These are phyloP conservation scores for Nanorana parkeri DNA, from an alignment of 2,113 vertebrate genomes.

Conservation along the genomic window DNA sequence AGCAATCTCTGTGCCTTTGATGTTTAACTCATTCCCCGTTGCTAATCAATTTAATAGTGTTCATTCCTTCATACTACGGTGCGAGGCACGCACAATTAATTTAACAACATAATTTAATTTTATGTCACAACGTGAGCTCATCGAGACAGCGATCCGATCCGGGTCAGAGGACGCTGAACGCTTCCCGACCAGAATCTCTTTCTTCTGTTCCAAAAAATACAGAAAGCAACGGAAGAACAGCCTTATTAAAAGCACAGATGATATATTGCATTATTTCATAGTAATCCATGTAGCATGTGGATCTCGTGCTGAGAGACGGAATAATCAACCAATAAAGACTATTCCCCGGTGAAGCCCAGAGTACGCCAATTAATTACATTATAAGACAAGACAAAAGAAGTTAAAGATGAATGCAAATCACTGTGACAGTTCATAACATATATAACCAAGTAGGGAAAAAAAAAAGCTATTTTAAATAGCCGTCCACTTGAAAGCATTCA, in stretches of 20 bases:
- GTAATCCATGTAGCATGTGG: neutral
- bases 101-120: slow-evolving; percentile 13
- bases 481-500: no score
- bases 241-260: neutral
- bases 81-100: neutral
- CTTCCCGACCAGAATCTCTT: neutral
- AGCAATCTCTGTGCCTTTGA: neutral
- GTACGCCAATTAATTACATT: slow-evolving; percentile 2
- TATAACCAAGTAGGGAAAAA: slow-evolving; percentile 1
- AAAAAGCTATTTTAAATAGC: no score
- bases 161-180: neutral
- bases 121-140: neutral
- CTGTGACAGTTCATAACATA: slow-evolving; percentile 23
- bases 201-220: neutral
- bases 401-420: slow-evolving; percentile 7
- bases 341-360: neutral
- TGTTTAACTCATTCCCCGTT: neutral
- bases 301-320: neutral
- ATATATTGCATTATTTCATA: neutral
- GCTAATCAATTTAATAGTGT: slow-evolving; percentile 7
- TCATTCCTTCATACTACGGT: neutral
- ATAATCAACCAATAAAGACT: neutral
- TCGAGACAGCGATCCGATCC: neutral
- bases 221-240: neutral
- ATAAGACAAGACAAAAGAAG: neutral